These are phyloP conservation scores for Gallinago solitaria DNA, from an alignment of 2,797 vertebrate species.

Conservation along the genomic window DNA sequence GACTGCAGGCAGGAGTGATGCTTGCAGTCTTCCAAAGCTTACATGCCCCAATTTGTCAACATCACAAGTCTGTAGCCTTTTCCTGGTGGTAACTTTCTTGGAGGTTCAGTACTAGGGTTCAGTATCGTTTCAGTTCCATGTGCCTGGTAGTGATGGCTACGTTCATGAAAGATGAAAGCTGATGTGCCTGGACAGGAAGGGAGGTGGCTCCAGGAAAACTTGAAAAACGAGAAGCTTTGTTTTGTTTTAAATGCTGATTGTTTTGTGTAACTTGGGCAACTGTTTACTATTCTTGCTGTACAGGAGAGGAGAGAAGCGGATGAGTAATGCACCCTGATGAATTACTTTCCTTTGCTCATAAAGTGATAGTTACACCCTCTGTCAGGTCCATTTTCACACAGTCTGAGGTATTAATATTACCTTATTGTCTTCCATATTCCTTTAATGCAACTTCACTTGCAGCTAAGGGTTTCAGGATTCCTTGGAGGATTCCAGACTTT, in stretches of 20 bases:
- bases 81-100: neutral
- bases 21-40: neutral
- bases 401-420: neutral
- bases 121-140: neutral
- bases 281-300: conserved; percentile 36
- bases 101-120: neutral
- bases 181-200: conserved; percentile 15
- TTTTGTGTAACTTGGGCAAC: conserved; percentile 29
- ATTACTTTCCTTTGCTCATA: conserved; percentile 34
- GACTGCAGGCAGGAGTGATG: neutral
- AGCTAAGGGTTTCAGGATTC: neutral
- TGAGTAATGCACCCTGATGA: conserved; percentile 45
- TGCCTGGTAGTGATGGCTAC: neutral
- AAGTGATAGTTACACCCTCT: conserved; percentile 23
- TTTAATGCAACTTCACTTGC: neutral
- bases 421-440: neutral
- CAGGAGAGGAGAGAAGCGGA: conserved; percentile 38
- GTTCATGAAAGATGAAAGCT: neutral
- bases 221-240: conserved; percentile 33
- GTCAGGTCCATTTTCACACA: neutral
- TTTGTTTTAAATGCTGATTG: conserved; percentile 40
- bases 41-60: neutral
- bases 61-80: neutral
- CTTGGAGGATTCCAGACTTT: neutral
- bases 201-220: conserved; percentile 13